These are phyloP conservation scores for Heliconius hewitsoni DNA, from an alignment of 1,140 invertebrate genomes.

Conservation along the genomic window DNA sequence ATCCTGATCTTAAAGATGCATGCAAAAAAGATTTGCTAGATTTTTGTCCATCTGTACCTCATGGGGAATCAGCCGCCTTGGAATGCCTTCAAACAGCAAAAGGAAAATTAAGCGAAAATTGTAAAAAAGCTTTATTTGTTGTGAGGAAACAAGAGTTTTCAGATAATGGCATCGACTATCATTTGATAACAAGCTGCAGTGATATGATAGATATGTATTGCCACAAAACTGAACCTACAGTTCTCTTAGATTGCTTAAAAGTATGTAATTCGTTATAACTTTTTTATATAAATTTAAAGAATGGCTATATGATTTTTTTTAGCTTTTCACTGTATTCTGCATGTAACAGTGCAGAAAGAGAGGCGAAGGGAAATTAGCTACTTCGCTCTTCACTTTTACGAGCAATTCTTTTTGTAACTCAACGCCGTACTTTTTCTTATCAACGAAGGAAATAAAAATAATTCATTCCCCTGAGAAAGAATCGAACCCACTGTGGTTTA, in stretches of 20 bases:
- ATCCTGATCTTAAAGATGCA: slow-evolving; percentile 88
- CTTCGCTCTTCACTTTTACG: no score
- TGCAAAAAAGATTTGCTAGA: slow-evolving; percentile 90
- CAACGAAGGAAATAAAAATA: no score
- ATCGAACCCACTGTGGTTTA: no score
- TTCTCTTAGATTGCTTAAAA: slow-evolving; percentile 88
- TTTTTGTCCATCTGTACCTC: slow-evolving; percentile 86
- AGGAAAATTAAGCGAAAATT: slow-evolving; percentile 85
- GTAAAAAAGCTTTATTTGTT: slow-evolving; percentile 91
- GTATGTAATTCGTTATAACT: slow-evolving; percentile 49
- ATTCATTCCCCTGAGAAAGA: no score
- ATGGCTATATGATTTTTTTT: no score
- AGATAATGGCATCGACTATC: slow-evolving; percentile 93
- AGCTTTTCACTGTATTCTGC: no score
- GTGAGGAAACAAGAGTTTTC: slow-evolving; percentile 92
- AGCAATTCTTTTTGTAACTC: no score
- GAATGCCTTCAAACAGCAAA: slow-evolving; percentile 92
- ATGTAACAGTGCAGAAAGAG: no score
- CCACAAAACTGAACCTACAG: slow-evolving; percentile 84
- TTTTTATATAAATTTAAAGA: no score
- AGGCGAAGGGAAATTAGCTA: no score
- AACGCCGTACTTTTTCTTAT: no score
- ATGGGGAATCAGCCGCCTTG: slow-evolving; percentile 90
- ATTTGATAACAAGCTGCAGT: slow-evolving; percentile 90
- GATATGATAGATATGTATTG: slow-evolving; percentile 92